These are phyloP conservation scores for Ptychodera flava DNA, from an alignment of 35 echinoderm and acorn worm species.

Conservation along the genomic window DNA sequence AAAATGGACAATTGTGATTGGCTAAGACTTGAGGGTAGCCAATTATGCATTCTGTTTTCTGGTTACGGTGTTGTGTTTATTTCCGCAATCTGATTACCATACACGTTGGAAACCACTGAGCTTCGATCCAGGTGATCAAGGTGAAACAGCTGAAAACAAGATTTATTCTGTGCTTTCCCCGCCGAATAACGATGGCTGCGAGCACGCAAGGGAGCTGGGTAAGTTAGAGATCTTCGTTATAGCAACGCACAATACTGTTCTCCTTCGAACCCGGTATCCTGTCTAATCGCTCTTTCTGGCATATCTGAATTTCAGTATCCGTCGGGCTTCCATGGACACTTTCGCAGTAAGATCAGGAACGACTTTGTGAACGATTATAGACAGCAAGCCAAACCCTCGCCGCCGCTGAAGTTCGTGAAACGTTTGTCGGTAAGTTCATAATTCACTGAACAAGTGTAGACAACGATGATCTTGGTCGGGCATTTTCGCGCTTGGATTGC, in stretches of 20 bases:
- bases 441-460: neutral
- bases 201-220: constrained; percentile 57
- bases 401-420: constrained; percentile 73
- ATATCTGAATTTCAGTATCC: constrained; percentile 49
- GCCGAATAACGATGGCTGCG: neutral
- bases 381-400: constrained; percentile 91
- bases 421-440: constrained; percentile 45
- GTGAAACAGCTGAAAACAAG: neutral
- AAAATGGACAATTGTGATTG: neutral
- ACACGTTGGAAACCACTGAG: neutral
- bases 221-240: constrained; percentile 15
- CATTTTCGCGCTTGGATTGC: neutral
- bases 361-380: constrained; percentile 93
- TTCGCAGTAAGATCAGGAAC: constrained; percentile 83
- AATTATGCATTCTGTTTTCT: neutral
- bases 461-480: no score
- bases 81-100: neutral
- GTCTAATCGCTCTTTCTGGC: neutral
- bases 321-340: constrained; percentile 87
- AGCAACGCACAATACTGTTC: neutral
- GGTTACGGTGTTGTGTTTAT: neutral
- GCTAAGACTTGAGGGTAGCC: neutral
- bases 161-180: neutral
- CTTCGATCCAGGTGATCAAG: neutral
- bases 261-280: neutral